These are phyloP conservation scores for Erethizon dorsatum DNA, from an alignment of 2,797 vertebrate species.

Conservation along the genomic window DNA sequence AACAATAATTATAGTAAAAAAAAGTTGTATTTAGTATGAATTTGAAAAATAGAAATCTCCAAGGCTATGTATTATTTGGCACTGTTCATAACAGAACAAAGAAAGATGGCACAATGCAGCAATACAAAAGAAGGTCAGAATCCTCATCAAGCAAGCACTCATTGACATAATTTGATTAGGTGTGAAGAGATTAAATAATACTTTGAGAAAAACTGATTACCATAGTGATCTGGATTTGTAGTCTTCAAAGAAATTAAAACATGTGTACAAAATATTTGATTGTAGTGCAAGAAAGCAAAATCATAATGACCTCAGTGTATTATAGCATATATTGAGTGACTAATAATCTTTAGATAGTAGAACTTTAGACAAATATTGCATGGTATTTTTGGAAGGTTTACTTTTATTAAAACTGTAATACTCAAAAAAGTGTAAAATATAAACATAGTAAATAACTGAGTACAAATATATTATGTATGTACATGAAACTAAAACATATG, in stretches of 20 bases:
- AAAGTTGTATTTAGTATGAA: neutral
- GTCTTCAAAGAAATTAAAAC: slow-evolving; percentile 12
- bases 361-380: neutral
- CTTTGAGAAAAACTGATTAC: neutral
- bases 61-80: neutral
- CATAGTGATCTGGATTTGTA: neutral
- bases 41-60: neutral
- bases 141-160: neutral
- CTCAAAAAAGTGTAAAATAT: neutral
- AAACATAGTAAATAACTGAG: neutral
- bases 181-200: neutral
- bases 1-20: neutral
- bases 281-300: neutral
- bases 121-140: neutral
- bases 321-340: neutral
- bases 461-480: neutral
- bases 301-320: neutral
- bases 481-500: neutral
- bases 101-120: neutral
- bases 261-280: neutral
- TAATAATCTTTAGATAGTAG: neutral
- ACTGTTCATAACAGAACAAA: neutral
- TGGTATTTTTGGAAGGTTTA: neutral
- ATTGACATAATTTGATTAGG: neutral
- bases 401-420: slow-evolving; percentile 14